Conservation (phyloP, 2,888 invertebrate genomes). For the Phragmatobia fuliginosa region DNA sequence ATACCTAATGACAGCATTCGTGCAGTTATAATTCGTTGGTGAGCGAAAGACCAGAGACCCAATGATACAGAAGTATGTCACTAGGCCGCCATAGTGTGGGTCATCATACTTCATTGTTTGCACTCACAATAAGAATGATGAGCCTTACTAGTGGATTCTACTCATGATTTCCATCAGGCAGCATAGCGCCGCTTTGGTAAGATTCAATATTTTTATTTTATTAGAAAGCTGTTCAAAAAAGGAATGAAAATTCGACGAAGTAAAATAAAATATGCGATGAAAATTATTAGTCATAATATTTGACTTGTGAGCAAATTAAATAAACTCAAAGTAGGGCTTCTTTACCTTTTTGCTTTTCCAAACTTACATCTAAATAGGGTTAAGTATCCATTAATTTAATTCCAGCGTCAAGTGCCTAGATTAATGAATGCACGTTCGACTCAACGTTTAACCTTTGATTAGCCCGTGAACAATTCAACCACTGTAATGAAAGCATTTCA, state of each 20-base stretch:
- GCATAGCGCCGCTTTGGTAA: no score
- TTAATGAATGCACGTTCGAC: slow-evolving; percentile 48
- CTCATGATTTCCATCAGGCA: no score
- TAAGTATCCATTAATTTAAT: slow-evolving; percentile 47
- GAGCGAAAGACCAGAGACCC: no score
- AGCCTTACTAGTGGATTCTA: no score
- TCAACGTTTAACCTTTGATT: slow-evolving; percentile 52
- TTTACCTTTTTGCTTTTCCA: slow-evolving; percentile 39
- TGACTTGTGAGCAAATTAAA: slow-evolving; percentile 36
- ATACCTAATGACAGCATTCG: no score
- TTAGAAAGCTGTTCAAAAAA: slow-evolving; percentile 23
- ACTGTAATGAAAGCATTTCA: slow-evolving; percentile 20
- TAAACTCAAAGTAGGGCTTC: slow-evolving; percentile 30
- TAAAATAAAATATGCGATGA: slow-evolving; percentile 28
- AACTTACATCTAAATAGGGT: slow-evolving; percentile 36
- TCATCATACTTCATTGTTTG: no score
- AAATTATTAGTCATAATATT: slow-evolving; percentile 34
- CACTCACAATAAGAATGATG: no score
- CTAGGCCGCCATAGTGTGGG: no score
- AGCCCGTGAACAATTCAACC: slow-evolving; percentile 35
- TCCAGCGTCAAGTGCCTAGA: slow-evolving; percentile 35
- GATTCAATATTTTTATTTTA: no score
- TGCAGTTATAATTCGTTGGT: no score
- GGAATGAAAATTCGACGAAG: slow-evolving; percentile 28
- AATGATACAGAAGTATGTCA: no score